Evolutionary conservation across 2,888 invertebrate genomes (phyloP), one percentile per base, ranked within the genome.

Genomic region (Patella caerulea): DNA sequence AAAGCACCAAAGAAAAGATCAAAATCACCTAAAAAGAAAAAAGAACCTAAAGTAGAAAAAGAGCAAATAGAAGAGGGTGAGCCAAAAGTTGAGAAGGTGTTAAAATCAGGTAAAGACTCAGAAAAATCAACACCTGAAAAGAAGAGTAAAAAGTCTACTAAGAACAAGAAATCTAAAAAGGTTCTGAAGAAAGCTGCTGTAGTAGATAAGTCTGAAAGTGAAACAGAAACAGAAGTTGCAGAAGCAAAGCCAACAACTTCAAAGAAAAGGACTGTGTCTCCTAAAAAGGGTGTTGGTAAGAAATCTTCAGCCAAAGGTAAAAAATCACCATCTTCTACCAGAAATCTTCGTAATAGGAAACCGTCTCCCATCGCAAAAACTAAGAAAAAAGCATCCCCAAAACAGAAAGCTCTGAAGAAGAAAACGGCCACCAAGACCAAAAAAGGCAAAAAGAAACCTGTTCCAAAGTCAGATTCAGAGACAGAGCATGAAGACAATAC

Each of bases 141-240:
- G 76, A 77, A 82, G 59, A 29, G 54, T 29, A 78, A 72, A 5
- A 79, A 81, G 70, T 19, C 72, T 14, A 55, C 74, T 17, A 77
- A 79, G 24, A 76, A 78, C 19, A 77, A 72, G 53, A 73, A 76
- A 52, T 76, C 77, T 71, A 77, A 83, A 53, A 79, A 81, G 59
- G 17, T 29, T 11, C 45, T 34, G 2, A 29, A 24, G 29, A 75
- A 78, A 74, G 71, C 74, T 3, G 72, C 74, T 65, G 45, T 45
- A 14, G 74, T 65, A 55, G 72, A 70, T 5, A 72, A 76, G 54
- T 52, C 70, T 15, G 53, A 45, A 45, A 53, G 15, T 52, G 24
- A 56, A 70, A 29, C 59, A 19, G 54, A 71, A 78, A 29, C 24
- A 24, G 52, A 24, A 52, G 71, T 53, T 11, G 65, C 65, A 52